phyloP scores from a whole-genome alignment of 2,888 invertebrate species.

The Empis livida region DNA sequence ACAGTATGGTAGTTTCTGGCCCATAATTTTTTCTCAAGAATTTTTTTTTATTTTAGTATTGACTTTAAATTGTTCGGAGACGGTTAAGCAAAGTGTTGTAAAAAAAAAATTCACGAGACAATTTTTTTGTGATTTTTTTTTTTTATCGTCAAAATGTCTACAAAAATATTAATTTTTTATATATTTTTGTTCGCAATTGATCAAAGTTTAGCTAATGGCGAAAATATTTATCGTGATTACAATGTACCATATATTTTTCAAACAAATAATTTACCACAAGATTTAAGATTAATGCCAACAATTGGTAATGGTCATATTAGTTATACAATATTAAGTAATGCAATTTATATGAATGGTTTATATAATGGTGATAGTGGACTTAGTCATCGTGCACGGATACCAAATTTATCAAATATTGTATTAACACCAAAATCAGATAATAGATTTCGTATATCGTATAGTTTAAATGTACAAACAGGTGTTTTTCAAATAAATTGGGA shows the following conservation, averaged over 20 bases:
- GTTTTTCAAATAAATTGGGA: constrained; percentile 30
- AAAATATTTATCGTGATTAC: neutral
- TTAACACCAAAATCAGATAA: constrained; percentile 7
- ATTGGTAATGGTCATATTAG: constrained; percentile 48
- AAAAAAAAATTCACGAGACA: too few relatives aligned
- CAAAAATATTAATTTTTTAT: too few relatives aligned
- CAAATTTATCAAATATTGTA: constrained; percentile 43
- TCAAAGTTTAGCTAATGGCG: constrained; percentile 2
- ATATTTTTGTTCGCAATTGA: neutral
- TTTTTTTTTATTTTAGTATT: too few relatives aligned
- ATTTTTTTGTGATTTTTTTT: too few relatives aligned
- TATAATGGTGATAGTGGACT: constrained; percentile 44
- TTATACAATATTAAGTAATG: constrained; percentile 44
- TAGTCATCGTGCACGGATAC: constrained; percentile 46
- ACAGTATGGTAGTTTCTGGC: too few relatives aligned
- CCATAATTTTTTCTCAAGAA: too few relatives aligned
- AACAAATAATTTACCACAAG: constrained; percentile 39
- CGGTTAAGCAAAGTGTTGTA: constrained; percentile 5
- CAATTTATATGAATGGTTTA: constrained; percentile 46
- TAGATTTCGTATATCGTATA: constrained; percentile 22
- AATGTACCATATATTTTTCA: neutral
- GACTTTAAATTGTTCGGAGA: too few relatives aligned
- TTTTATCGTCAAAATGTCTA: neutral
- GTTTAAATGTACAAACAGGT: constrained; percentile 37
- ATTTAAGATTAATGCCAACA: constrained; percentile 45